Evolutionary conservation across 1,140 invertebrate species (phyloP).

Genomic region (Drosophila auraria): DNA sequence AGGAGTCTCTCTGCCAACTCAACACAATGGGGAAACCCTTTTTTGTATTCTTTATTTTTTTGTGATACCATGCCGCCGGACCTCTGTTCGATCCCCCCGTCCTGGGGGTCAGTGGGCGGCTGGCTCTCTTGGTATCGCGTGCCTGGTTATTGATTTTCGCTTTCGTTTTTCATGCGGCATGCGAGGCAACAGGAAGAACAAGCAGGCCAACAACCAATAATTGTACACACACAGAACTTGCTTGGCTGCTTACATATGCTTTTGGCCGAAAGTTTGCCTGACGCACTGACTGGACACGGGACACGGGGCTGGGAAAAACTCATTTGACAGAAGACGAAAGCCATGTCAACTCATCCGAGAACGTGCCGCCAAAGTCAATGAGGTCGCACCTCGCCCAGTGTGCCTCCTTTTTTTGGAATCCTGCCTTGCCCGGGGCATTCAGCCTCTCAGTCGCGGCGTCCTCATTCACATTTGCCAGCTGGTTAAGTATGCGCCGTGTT

Average conservation of each 20-base stretch:
- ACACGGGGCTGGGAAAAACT: conserved; percentile 23
- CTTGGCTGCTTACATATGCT: conserved; percentile 63
- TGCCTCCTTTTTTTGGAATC: background rate
- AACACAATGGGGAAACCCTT: conserved; percentile 42
- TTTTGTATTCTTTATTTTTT: conserved; percentile 8
- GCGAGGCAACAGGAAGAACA: conserved; percentile 56
- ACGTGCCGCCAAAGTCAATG: conserved; percentile 77
- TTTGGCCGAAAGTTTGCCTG: conserved; percentile 39
- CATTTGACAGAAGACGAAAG: conserved; percentile 41
- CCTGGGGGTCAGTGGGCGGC: conserved; percentile 57
- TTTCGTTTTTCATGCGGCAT: conserved; percentile 81
- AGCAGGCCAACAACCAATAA: conserved; percentile 54
- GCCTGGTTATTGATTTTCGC: conserved; percentile 79
- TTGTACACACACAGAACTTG: conserved; percentile 38
- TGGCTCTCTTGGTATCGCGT: conserved; percentile 68
- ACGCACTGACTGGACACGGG: conserved; percentile 42
- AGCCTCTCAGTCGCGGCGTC: conserved; percentile 37
- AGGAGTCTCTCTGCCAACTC: background rate
- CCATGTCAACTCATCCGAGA: conserved; percentile 45
- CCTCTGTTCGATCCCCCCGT: conserved; percentile 14
- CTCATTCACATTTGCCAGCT: conserved; percentile 64
- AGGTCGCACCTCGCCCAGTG: conserved; percentile 55
- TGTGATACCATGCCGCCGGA: background rate
- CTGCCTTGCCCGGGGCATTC: conserved; percentile 33
- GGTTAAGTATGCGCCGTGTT: conserved; percentile 66